Evolutionary conservation across 2,888 invertebrate genomes (phyloP), one percentile per base, ranked within the genome.

Genomic region (Chrysolina americana): DNA sequence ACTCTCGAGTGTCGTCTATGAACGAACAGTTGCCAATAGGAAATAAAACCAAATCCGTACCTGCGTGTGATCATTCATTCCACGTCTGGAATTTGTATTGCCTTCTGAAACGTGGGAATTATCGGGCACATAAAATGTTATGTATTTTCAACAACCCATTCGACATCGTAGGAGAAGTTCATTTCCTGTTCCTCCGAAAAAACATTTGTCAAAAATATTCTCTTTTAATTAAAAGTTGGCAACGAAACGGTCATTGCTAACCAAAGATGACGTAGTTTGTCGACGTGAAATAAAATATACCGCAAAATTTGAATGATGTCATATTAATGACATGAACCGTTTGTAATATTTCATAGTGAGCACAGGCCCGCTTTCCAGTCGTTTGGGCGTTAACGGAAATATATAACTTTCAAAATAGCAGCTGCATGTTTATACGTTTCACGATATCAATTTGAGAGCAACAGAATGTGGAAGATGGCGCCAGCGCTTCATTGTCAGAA

Each of bases 201-300:
- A 9, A 36, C n/a, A 59, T 59, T n/a, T 59, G 36, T 59, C 28
- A 59, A n/a, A 59, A 59, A 59, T 8, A 36, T 28, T 28, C n/a
- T 59, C 36, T 36, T n/a, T 28, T 59, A 59, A 59, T 59, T 59
- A 17, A 9, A n/a, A 28, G 23, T 59, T 59, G 59, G 59, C 59
- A 59, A 23, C 23, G n/a, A n/a, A 59, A 59, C 36, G 11, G n/a
- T 28, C 28, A 17, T 13, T 59, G n/a, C n/a, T 59, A 36, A 59
- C 28, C n/a, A 36, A 28, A 59, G 23, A 28, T 59, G 59, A 59
- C 28, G 59, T 36, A 23, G n/a, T 28, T 59, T 28, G 59, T 59
- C 17, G 59, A n/a, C 6, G 9, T 36, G 15, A n/a, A 59, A 59
- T 59, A 28, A 28, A 17, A 59, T 28, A 28, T 59, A 28, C 28